Evolutionary conservation across 2,113 vertebrate species (phyloP).

Genomic region (Monarcha castaneiventris): DNA sequence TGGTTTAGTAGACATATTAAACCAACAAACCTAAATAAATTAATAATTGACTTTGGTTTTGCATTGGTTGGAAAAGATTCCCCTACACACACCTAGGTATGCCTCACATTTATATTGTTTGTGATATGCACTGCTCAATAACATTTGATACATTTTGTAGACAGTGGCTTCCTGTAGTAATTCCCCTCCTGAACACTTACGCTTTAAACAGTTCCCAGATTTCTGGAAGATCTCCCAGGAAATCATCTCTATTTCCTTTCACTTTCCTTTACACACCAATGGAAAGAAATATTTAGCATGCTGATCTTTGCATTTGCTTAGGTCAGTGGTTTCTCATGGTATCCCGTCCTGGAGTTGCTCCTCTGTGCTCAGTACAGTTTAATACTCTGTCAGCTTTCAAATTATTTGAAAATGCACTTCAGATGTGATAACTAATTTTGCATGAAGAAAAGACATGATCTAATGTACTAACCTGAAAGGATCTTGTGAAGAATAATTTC

Average conservation of each 20-base stretch:
- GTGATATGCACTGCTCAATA: not conserved
- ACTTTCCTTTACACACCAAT: not conserved
- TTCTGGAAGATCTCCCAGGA: not conserved
- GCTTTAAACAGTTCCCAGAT: not conserved
- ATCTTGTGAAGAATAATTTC: conserved; percentile 33
- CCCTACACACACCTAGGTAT: not conserved
- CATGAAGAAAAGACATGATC: conserved; percentile 6
- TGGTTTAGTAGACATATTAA: not conserved
- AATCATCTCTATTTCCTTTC: not conserved
- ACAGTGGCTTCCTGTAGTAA: not conserved
- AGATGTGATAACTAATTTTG: not conserved
- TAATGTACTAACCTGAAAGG: conserved; percentile 6
- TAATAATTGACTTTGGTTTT: not conserved
- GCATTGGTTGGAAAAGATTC: not conserved
- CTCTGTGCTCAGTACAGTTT: not conserved
- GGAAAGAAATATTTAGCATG: not conserved
- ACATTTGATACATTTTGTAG: not conserved
- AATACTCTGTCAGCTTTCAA: not conserved
- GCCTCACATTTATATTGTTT: not conserved
- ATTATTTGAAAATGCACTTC: not conserved
- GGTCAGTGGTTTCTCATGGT: not conserved
- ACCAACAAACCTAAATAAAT: not conserved
- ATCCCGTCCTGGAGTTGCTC: not conserved
- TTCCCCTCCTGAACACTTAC: not conserved
- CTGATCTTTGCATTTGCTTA: not conserved